phyloP scores from a whole-genome alignment of 2,888 invertebrate genomes.

The Itoplectis maculator region DNA sequence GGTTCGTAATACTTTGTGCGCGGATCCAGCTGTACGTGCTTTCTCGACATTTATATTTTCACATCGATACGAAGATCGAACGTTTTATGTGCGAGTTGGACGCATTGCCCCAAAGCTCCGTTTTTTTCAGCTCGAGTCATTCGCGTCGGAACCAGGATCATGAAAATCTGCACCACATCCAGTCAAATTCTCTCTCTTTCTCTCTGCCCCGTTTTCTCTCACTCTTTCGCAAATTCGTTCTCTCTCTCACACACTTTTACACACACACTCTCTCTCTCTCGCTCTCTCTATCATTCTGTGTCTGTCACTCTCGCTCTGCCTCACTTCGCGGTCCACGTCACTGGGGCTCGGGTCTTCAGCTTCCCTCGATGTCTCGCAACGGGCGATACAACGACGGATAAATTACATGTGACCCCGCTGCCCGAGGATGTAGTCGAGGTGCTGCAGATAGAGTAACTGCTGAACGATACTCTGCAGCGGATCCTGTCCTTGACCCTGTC shows the following conservation, averaged over 20 bases:
- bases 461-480: conserved; percentile 83
- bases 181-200: conserved; percentile 44
- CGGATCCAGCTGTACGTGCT: conserved; percentile 17
- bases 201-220: conserved; percentile 55
- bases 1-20: conserved; percentile 45
- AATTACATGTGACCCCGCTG: conserved; percentile 81
- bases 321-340: conserved; percentile 5
- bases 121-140: conserved; percentile 36
- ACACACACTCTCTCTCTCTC: not conserved
- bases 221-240: conserved; percentile 13
- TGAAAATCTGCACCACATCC: conserved; percentile 60
- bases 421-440: conserved; percentile 81
- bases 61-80: not conserved
- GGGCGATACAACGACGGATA: conserved; percentile 29
- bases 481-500: conserved; percentile 78
- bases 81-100: not conserved
- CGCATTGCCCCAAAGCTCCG: conserved; percentile 7
- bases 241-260: not conserved
- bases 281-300: conserved; percentile 8
- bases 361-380: not conserved
- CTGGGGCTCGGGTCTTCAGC: not conserved
- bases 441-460: conserved; percentile 81
- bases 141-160: conserved; percentile 43
- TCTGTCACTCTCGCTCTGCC: conserved; percentile 7
- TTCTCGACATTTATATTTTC: not conserved